These are phyloP conservation scores for Trachymyrmex cornetzi DNA, from an alignment of 1,140 invertebrate species.

Conservation along the genomic window DNA sequence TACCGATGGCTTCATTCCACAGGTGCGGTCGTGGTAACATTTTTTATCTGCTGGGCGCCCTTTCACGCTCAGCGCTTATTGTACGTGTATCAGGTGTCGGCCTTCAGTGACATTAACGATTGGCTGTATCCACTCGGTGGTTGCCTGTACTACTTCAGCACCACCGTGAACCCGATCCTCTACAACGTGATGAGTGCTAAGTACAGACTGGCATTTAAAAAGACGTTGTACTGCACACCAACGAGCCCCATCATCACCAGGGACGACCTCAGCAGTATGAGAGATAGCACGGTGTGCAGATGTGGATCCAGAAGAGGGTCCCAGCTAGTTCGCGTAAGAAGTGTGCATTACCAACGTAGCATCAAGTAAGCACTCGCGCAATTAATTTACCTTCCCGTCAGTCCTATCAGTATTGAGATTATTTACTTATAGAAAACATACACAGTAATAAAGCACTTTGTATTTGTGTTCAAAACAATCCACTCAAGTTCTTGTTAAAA, in stretches of 20 bases:
- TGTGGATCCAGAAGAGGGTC: conserved; percentile 50
- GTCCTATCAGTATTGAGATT: background rate
- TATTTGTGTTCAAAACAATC: too few species aligned
- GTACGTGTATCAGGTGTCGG: conserved; percentile 89
- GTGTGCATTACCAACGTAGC: conserved; percentile 39
- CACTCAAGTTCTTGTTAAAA: too few species aligned
- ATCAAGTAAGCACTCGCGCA: conserved; percentile 44
- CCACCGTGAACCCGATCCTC: conserved; percentile 95
- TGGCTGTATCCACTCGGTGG: conserved; percentile 93
- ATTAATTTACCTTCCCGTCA: background rate
- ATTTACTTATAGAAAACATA: background rate
- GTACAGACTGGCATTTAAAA: conserved; percentile 94
- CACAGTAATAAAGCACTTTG: too few species aligned
- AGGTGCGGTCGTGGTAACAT: conserved; percentile 98
- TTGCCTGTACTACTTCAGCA: conserved; percentile 95
- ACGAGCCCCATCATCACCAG: conserved; percentile 49
- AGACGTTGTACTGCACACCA: conserved; percentile 87
- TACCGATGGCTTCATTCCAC: conserved; percentile 77
- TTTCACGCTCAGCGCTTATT: conserved; percentile 97
- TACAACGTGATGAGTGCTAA: conserved; percentile 97
- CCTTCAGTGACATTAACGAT: conserved; percentile 90
- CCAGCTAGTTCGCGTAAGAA: conserved; percentile 56
- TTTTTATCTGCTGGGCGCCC: conserved; percentile 98
- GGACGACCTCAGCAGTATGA: conserved; percentile 61
- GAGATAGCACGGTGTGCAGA: conserved; percentile 42